Base-by-base conservation (phyloP, 2,888 invertebrate species). In the Melanophora roralis region DNA sequence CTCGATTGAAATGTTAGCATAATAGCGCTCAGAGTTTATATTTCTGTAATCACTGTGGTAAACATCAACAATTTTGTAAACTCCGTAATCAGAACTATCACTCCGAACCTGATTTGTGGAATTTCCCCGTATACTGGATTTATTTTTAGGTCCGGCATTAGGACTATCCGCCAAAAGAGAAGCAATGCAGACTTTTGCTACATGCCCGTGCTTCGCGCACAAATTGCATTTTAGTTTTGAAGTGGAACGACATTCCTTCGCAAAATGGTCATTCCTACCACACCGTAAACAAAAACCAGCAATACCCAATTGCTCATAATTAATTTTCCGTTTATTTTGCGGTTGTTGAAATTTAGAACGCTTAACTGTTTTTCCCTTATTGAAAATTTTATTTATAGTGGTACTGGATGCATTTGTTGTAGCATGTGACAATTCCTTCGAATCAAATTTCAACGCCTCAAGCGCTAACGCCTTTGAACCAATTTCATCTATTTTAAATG, bases 1-100 rank as follows among this genome's bases (percentile, higher is more conserved):
- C 57, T 78, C 64, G 9, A 74, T 78, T 7, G 27, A 32, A 53
- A 78, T 60, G 2, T 36, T 40, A 1, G 69, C 64, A 27, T 45
- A 62, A 27, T 55, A 77, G 27, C 57, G 43, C 27, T 69, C 36
- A 27, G n/a, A 59, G 23, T 40, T 23, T 23, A 0, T n/a, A 12
- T 43, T 59, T n/a, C 2, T 40, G 12, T 59, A 23, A 23, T 40
- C n/a, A 23, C 14, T 64, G 19, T 5, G 8, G 49, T 47, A 47
- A 45, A 45, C 23, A 45, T 62, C 45, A 34, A 49, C 49, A 49
- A 32, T 64, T 38, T 51, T 51, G 23, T 49, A 64, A 12, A 64
- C n/a, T 38, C 36, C 64, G 21, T 64, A 64, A 2, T 51, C 12
- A 40, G n/a, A 40, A 27, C 16, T 32, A n/a, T 51, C 27, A 40